phyloP scores from a whole-genome alignment of 2,113 vertebrate species.

The Ardeotis arabs region DNA sequence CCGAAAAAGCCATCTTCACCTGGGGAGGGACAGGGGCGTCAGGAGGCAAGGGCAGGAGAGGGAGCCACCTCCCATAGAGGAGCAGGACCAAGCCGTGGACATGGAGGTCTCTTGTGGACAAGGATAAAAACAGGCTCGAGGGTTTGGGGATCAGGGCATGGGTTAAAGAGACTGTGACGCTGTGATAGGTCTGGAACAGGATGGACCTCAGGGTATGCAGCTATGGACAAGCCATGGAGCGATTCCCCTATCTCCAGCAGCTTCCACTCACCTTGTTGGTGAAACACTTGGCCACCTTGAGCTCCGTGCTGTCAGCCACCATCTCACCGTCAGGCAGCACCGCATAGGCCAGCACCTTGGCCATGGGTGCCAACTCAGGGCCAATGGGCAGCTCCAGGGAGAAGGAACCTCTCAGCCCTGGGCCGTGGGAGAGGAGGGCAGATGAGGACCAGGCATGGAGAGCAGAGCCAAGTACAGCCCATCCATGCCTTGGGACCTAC shows the following conservation, averaged over 20 bases:
- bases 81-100: accelerated
- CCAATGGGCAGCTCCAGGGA: neutral
- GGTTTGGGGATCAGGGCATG: too few relatives aligned
- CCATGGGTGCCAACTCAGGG: neutral
- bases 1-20: slow-evolving; percentile 76
- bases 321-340: neutral
- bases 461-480: neutral
- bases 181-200: accelerated
- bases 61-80: neutral
- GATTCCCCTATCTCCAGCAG: neutral
- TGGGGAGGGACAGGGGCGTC: neutral
- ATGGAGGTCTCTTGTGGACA: too few relatives aligned
- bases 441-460: neutral
- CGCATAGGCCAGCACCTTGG: neutral
- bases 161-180: neutral
- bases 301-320: neutral
- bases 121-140: too few relatives aligned
- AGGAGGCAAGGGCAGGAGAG: neutral
- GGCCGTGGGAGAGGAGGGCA: neutral
- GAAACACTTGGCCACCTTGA: neutral
- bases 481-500: accelerated
- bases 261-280: neutral
- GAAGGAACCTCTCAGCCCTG: neutral
- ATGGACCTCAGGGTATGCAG: neutral
- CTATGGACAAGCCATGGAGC: neutral